Conservation (phyloP, 1,140 invertebrate genomes). For the Drosophila nebulosa region DNA sequence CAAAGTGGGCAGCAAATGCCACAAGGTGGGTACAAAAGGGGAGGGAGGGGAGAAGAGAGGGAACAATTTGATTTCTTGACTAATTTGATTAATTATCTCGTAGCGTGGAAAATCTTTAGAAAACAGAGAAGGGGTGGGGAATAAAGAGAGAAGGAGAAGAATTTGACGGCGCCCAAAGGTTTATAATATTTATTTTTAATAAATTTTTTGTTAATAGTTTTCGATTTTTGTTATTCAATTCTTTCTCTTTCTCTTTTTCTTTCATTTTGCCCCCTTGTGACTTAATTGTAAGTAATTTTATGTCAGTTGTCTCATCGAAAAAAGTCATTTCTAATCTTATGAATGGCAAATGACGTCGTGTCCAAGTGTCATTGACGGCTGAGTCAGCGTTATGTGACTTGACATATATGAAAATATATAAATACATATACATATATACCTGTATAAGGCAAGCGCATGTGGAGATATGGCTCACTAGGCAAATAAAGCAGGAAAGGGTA, state of each 20-base stretch:
- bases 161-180: conserved; percentile 24
- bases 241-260: background rate
- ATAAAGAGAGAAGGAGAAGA: background rate
- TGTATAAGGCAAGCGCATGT: background rate
- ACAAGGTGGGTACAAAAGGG: background rate
- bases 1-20: conserved; percentile 4
- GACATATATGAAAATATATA: background rate
- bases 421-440: background rate
- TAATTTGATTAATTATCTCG: conserved; percentile 66
- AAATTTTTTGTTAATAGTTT: background rate
- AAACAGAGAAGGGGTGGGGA: background rate
- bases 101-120: conserved; percentile 4
- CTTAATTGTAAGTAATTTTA: background rate
- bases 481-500: background rate
- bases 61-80: conserved; percentile 33
- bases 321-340: background rate
- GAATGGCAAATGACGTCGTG: background rate
- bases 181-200: conserved; percentile 47
- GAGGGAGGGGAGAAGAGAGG: background rate
- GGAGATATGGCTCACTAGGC: background rate
- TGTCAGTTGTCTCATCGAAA: conserved; percentile 6
- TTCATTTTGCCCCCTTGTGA: background rate
- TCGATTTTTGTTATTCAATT: background rate
- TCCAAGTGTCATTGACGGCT: background rate
- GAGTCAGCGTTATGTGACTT: too few species aligned